Conservation (phyloP, 2,888 invertebrate genomes). For the Limnephilus auricula region DNA sequence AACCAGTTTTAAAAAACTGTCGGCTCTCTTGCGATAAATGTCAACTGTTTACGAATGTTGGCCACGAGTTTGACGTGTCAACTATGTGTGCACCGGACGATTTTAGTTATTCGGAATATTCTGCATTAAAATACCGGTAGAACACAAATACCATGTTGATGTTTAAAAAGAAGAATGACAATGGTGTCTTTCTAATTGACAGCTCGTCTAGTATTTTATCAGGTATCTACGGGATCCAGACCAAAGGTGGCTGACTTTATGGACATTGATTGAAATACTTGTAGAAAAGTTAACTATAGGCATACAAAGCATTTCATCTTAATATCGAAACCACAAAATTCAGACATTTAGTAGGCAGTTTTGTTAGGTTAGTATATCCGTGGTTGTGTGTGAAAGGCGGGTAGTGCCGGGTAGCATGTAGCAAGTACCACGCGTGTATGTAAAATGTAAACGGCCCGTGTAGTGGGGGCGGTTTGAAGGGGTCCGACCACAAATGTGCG, state of each 20-base stretch:
- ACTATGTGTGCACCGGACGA: not conserved
- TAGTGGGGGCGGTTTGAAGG: slow-evolving; percentile 42
- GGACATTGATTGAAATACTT: not conserved
- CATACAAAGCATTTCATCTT: not conserved
- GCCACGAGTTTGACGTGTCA: not conserved
- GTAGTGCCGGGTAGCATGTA: not conserved
- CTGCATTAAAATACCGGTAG: not conserved
- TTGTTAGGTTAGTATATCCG: not conserved
- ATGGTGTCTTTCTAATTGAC: not conserved
- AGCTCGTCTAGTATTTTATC: not conserved
- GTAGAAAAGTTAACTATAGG: not conserved
- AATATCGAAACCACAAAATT: not conserved
- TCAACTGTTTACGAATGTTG: not conserved
- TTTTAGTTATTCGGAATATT: not conserved
- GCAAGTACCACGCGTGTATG: slow-evolving; percentile 8
- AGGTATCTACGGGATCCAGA: too few relatives aligned
- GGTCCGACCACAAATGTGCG: slow-evolving; percentile 63
- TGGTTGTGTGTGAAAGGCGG: not conserved
- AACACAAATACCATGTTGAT: not conserved
- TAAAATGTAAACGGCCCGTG: slow-evolving; percentile 44
- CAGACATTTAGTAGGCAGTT: not conserved
- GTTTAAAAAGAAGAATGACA: not conserved
- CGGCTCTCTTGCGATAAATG: not conserved
- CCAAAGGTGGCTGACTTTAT: not conserved
- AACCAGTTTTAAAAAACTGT: not conserved